Conservation (phyloP, 2,888 invertebrate species). For the Capitulum mitella region DNA sequence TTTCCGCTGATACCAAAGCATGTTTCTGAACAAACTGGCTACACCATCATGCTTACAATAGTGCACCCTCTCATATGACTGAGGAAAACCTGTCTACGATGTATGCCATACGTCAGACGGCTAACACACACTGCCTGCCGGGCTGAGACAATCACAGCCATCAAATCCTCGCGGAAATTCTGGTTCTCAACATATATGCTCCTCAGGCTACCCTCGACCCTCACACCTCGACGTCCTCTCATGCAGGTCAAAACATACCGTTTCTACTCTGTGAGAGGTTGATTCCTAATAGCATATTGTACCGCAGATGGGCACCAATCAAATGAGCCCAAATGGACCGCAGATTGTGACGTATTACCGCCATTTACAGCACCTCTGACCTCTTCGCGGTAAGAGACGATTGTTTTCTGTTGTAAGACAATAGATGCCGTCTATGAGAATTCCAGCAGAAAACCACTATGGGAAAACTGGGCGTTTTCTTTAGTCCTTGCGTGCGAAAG, state of each 20-base stretch:
- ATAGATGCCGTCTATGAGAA: too few species aligned
- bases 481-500: too few species aligned
- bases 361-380: neutral
- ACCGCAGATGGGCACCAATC: neutral
- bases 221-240: neutral
- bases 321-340: neutral
- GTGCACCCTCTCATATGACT: too few species aligned
- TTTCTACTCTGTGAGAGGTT: neutral
- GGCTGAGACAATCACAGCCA: neutral
- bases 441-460: neutral
- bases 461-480: neutral
- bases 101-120: neutral
- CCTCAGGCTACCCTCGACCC: too few species aligned
- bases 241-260: neutral
- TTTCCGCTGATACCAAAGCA: too few species aligned
- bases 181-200: neutral
- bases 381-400: neutral
- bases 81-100: neutral
- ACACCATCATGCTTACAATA: too few species aligned
- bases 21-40: too few species aligned
- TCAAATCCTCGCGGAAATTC: neutral
- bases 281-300: neutral
- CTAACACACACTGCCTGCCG: neutral
- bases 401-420: neutral
- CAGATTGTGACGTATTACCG: neutral